Conservation (phyloP, 2,888 invertebrate genomes). For the Eremobia ochroleuca region DNA sequence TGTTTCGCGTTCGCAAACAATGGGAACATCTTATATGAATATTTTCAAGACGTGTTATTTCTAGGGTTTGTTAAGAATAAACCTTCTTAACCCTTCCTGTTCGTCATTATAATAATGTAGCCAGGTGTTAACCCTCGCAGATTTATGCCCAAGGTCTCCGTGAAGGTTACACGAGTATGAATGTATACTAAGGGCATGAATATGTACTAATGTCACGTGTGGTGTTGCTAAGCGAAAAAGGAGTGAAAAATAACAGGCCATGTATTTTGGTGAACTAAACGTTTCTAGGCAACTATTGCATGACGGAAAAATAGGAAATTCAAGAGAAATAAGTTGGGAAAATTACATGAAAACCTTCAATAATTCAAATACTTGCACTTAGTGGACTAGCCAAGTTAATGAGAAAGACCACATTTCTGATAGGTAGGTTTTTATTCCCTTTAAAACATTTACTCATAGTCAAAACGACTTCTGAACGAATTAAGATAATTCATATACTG, state of each 20-base stretch:
- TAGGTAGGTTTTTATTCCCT: background rate
- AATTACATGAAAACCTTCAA: background rate
- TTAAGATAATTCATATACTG: background rate
- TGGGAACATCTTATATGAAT: too few relatives aligned
- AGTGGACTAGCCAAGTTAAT: background rate
- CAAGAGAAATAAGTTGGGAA: background rate
- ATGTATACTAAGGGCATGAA: slow-evolving; percentile 18
- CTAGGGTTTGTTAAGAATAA: background rate
- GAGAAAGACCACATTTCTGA: background rate
- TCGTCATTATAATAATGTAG: slow-evolving; percentile 19
- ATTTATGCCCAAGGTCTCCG: slow-evolving; percentile 52
- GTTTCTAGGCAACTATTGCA: slow-evolving; percentile 2
- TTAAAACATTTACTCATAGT: background rate
- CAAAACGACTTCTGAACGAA: background rate
- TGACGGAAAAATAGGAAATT: background rate
- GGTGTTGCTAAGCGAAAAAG: slow-evolving; percentile 12
- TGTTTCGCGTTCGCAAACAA: too few relatives aligned
- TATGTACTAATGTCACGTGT: slow-evolving; percentile 25
- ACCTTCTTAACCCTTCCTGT: background rate
- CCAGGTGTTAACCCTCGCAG: slow-evolving; percentile 49
- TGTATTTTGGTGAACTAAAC: background rate
- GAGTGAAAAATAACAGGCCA: background rate
- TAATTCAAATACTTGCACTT: too few relatives aligned
- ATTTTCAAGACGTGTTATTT: background rate
- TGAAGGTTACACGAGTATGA: slow-evolving; percentile 42